phyloP scores from a whole-genome alignment of 1,140 invertebrate genomes.

The Papilio glaucus region DNA sequence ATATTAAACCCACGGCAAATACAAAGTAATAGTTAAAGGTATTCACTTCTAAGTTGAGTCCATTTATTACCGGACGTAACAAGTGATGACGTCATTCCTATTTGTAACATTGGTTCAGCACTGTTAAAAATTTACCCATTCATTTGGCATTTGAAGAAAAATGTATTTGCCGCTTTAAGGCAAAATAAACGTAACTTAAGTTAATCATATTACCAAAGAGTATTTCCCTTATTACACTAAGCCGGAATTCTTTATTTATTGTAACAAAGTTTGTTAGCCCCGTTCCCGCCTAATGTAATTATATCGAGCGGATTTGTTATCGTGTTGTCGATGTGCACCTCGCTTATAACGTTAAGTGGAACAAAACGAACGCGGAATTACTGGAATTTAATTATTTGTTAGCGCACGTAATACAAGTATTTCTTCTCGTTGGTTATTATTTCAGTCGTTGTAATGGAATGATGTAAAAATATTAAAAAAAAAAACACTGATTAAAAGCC shows the following conservation, averaged over 20 bases:
- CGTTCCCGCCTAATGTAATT: slow-evolving; percentile 23
- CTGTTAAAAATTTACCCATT: too few relatives aligned
- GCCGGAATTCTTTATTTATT: slow-evolving; percentile 30
- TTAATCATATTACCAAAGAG: slow-evolving; percentile 22
- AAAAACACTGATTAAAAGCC: too few relatives aligned
- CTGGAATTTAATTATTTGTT: not conserved
- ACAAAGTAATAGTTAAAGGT: not conserved
- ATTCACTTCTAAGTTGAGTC: too few relatives aligned
- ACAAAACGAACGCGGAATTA: not conserved
- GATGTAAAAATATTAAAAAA: too few relatives aligned
- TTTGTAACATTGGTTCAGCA: too few relatives aligned
- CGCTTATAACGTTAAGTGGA: not conserved
- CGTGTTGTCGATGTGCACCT: not conserved
- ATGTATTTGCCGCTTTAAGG: too few relatives aligned
- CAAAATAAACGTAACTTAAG: not conserved
- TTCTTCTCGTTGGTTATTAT: not conserved
- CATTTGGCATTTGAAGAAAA: too few relatives aligned
- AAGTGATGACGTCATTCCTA: too few relatives aligned
- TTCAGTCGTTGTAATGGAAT: not conserved
- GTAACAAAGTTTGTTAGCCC: slow-evolving; percentile 27
- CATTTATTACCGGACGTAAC: too few relatives aligned
- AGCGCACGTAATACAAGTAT: not conserved
- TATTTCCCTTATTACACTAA: slow-evolving; percentile 19
- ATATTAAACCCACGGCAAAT: not conserved
- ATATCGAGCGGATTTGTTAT: slow-evolving; percentile 27